Conservation (phyloP, 2,113 vertebrate genomes). For the Elephantulus edwardii region DNA sequence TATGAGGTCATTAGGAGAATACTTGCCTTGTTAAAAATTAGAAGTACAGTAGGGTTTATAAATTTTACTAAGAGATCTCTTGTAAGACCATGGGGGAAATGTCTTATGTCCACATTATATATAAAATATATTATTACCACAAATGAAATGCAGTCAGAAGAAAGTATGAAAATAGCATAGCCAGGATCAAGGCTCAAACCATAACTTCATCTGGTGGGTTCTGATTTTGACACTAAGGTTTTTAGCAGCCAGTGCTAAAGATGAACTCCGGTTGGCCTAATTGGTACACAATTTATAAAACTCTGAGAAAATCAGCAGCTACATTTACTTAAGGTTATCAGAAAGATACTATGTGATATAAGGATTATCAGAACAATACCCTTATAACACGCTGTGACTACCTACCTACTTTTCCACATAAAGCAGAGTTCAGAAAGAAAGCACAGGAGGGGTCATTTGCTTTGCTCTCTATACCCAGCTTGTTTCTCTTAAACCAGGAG, state of each 20-base stretch:
- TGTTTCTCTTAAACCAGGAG: slow-evolving; percentile 5
- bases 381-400: neutral
- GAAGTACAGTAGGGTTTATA: neutral
- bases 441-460: neutral
- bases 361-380: neutral
- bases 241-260: neutral
- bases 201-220: neutral
- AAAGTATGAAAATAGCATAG: neutral
- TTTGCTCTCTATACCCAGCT: neutral
- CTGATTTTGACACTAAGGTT: neutral
- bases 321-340: slow-evolving; percentile 15
- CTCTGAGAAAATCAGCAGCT: neutral
- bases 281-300: neutral
- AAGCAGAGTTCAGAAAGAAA: slow-evolving; percentile 15
- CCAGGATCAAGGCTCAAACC: neutral
- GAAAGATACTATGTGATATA: neutral
- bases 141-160: neutral
- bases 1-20: neutral
- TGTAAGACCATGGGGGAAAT: neutral
- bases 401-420: slow-evolving; percentile 19
- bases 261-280: neutral
- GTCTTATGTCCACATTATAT: neutral
- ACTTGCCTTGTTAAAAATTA: neutral
- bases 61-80: neutral
- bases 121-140: neutral